Conservation (phyloP, 2,888 invertebrate genomes). For the Argyresthia albistria region DNA sequence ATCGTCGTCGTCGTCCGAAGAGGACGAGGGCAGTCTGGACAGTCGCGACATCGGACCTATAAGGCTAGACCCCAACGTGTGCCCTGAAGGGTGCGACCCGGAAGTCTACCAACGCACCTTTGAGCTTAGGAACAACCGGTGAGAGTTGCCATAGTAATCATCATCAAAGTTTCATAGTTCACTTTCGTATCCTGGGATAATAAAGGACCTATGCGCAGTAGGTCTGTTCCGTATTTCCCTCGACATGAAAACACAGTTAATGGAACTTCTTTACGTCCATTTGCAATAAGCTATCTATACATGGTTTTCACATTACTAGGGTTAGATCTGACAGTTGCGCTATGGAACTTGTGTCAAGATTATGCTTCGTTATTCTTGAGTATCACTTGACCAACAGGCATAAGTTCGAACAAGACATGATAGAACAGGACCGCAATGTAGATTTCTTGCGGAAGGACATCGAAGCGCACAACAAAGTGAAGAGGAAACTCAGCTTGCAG, state of each 20-base stretch:
- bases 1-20: constrained; percentile 70
- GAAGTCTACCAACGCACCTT: constrained; percentile 79
- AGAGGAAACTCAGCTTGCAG: constrained; percentile 66
- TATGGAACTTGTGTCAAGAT: too few species aligned
- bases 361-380: not conserved
- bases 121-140: constrained; percentile 73
- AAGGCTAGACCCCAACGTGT: constrained; percentile 78
- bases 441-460: constrained; percentile 74
- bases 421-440: constrained; percentile 69
- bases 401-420: constrained; percentile 70
- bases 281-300: too few species aligned
- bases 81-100: constrained; percentile 80
- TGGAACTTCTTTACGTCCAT: too few species aligned
- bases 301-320: too few species aligned
- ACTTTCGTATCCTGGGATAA: too few species aligned
- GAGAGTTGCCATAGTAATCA: too few species aligned
- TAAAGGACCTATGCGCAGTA: too few species aligned
- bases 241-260: too few species aligned
- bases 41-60: constrained; percentile 78
- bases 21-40: constrained; percentile 75
- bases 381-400: constrained; percentile 31
- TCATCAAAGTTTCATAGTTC: too few species aligned
- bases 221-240: too few species aligned
- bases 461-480: constrained; percentile 69
- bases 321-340: too few species aligned